These are phyloP conservation scores for Xestia xanthographa DNA, from an alignment of 2,888 invertebrate genomes.

Conservation along the genomic window DNA sequence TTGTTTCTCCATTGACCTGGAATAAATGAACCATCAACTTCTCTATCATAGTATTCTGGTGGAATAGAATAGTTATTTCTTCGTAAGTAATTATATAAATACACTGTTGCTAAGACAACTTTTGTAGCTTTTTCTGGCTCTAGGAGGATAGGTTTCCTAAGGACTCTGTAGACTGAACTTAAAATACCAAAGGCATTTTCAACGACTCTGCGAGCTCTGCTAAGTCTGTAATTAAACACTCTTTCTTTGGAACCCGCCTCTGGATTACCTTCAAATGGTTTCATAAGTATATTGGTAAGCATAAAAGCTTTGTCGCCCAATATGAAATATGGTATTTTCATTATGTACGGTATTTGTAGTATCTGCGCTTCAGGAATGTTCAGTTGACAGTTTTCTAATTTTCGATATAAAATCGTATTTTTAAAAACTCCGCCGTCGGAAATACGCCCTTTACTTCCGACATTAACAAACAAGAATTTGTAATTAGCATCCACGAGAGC, in stretches of 20 bases:
- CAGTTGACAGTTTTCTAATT: slow-evolving; percentile 36
- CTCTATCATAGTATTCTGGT: slow-evolving; percentile 50
- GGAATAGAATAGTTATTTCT: slow-evolving; percentile 44
- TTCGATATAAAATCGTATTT: slow-evolving; percentile 44
- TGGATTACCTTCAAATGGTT: slow-evolving; percentile 56
- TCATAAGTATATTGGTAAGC: slow-evolving; percentile 58
- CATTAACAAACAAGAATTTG: slow-evolving; percentile 23
- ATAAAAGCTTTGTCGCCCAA: slow-evolving; percentile 59
- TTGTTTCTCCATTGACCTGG: slow-evolving; percentile 45
- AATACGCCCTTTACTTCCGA: slow-evolving; percentile 50
- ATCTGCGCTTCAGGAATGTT: slow-evolving; percentile 50
- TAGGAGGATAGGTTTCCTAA: slow-evolving; percentile 46
- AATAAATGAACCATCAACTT: slow-evolving; percentile 44
- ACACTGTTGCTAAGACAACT: slow-evolving; percentile 50
- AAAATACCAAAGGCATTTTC: slow-evolving; percentile 28
- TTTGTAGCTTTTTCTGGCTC: slow-evolving; percentile 52
- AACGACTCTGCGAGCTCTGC: slow-evolving; percentile 10
- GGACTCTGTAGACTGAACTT: slow-evolving; percentile 51
- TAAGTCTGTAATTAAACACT: slow-evolving; percentile 25
- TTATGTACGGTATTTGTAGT: slow-evolving; percentile 66
- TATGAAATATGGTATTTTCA: slow-evolving; percentile 61
- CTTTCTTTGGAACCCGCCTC: slow-evolving; percentile 47
- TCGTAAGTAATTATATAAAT: slow-evolving; percentile 57
- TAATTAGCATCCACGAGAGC: slow-evolving; percentile 9
- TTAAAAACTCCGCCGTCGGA: slow-evolving; percentile 62